phyloP scores from a whole-genome alignment of 2,888 invertebrate species.

The Ceraclea dissimilis region DNA sequence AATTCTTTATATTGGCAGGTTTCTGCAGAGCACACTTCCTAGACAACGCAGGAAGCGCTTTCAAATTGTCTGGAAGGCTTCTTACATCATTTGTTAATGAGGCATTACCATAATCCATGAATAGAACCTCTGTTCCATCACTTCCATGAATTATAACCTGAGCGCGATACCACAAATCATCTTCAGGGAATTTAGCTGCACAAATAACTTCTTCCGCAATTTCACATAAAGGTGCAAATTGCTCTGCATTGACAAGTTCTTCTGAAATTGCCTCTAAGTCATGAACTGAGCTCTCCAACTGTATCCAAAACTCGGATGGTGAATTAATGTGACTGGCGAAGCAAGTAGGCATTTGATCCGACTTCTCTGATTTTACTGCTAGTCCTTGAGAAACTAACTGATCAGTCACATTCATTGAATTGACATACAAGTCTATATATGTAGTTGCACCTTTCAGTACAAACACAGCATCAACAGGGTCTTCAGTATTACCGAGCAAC shows the following conservation, averaged over 20 bases:
- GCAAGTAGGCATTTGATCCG: conserved; percentile 51
- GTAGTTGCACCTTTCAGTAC: conserved; percentile 54
- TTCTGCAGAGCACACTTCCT: conserved; percentile 54
- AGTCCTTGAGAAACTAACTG: conserved; percentile 51
- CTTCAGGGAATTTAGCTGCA: conserved; percentile 58
- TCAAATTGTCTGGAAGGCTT: conserved; percentile 53
- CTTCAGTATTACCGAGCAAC: conserved; percentile 44
- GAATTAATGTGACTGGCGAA: conserved; percentile 69
- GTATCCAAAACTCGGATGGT: conserved; percentile 71
- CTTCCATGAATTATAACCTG: conserved; percentile 52
- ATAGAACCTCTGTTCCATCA: conserved; percentile 53
- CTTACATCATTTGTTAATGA: conserved; percentile 51
- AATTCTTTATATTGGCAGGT: conserved; percentile 49
- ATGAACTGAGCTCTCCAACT: conserved; percentile 54
- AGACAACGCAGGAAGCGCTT: conserved; percentile 50
- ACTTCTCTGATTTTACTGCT: conserved; percentile 48
- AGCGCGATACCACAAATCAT: conserved; percentile 60
- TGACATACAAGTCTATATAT: conserved; percentile 57
- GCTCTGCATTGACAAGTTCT: conserved; percentile 48
- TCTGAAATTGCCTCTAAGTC: conserved; percentile 53
- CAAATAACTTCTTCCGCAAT: conserved; percentile 51
- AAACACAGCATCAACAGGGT: conserved; percentile 44
- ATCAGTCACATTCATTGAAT: conserved; percentile 54
- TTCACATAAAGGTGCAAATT: conserved; percentile 45
- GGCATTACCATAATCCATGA: conserved; percentile 63